These are phyloP conservation scores for Camponotus pennsylvanicus DNA, from an alignment of 1,140 invertebrate genomes.

Conservation along the genomic window DNA sequence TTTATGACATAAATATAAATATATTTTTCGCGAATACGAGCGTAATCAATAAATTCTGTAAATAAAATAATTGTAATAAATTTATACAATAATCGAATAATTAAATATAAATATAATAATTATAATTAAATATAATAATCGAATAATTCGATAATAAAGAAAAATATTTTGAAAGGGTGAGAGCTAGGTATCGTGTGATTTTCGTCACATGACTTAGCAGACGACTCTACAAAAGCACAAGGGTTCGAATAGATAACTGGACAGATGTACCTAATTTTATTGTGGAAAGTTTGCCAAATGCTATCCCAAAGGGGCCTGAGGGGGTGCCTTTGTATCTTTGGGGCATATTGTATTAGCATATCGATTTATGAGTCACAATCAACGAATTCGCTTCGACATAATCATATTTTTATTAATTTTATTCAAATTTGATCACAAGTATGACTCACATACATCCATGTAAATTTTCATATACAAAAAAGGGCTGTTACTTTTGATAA, in stretches of 20 bases:
- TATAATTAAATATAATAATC: no score
- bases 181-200: slow-evolving; percentile 18
- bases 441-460: background rate
- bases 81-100: background rate
- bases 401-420: slow-evolving; percentile 15
- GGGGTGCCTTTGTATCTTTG: background rate
- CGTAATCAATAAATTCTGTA: background rate
- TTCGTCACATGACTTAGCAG: slow-evolving; percentile 50
- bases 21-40: background rate
- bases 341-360: background rate
- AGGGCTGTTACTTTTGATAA: no score
- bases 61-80: background rate
- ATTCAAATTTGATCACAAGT: slow-evolving; percentile 19
- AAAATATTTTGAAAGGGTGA: background rate
- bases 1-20: background rate
- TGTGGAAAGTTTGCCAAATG: slow-evolving; percentile 72
- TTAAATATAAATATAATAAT: background rate
- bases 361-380: slow-evolving; percentile 65
- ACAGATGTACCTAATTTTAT: slow-evolving; percentile 65
- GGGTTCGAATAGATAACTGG: slow-evolving; percentile 24
- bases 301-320: background rate
- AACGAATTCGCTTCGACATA: background rate
- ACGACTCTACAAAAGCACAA: background rate
- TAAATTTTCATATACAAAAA: background rate
- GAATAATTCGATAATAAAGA: background rate